Percentiles rank a stretch among this genome's conserved stretches.
These are phyloP conservation scores for Watersipora subatra DNA, from an alignment of 1,140 invertebrate genomes.

Conservation along the genomic window DNA sequence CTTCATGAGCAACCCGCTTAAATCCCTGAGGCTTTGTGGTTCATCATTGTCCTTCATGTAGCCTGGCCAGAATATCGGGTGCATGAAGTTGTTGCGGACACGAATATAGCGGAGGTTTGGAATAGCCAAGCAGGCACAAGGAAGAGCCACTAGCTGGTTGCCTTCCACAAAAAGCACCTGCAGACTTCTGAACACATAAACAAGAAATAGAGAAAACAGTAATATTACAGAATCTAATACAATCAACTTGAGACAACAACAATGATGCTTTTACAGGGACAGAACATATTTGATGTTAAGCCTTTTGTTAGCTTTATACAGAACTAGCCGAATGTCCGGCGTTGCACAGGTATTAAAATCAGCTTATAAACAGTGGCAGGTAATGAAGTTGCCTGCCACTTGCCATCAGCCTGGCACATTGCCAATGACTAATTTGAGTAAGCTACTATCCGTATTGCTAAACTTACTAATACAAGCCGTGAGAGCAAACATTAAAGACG, in stretches of 20 bases:
- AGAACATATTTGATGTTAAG: no score
- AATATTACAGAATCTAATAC: neutral
- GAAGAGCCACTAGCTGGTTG: slow-evolving; percentile 33
- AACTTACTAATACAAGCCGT: no score
- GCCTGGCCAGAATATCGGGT: slow-evolving; percentile 36
- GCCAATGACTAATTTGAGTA: no score
- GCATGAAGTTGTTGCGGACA: slow-evolving; percentile 38
- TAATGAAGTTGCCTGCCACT: no score
- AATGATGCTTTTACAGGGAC: no score
- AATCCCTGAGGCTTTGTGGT: neutral
- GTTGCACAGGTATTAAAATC: no score
- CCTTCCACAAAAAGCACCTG: slow-evolving; percentile 32
- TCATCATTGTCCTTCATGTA: neutral
- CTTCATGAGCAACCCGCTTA: neutral
- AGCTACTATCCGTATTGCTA: no score
- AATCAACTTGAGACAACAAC: neutral
- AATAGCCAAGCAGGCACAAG: slow-evolving; percentile 23
- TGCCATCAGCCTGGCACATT: no score
- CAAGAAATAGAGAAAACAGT: neutral
- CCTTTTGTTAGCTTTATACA: no score
- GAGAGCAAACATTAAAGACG: no score
- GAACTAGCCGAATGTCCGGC: no score
- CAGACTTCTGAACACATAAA: slow-evolving; percentile 20
- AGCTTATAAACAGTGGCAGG: no score
- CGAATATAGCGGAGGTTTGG: slow-evolving; percentile 22